Evolutionary conservation across 2,113 vertebrate genomes (phyloP).

Genomic region (Dicaeum eximium): DNA sequence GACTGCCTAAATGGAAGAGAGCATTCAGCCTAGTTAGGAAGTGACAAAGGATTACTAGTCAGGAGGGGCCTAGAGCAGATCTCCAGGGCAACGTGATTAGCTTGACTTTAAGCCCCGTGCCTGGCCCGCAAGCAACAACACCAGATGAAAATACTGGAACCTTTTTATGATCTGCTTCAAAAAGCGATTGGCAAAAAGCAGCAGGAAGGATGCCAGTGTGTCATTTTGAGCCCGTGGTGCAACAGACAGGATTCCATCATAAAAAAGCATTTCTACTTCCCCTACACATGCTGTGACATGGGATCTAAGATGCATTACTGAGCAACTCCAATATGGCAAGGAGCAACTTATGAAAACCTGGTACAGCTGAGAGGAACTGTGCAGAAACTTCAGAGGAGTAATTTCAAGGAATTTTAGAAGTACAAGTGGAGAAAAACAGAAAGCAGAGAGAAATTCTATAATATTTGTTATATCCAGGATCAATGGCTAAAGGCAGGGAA

Average conservation of each 20-base stretch:
- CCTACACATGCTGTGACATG: neutral
- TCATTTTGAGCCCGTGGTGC: neutral
- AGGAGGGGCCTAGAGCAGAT: neutral
- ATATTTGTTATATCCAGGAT: neutral
- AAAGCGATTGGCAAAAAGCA: neutral
- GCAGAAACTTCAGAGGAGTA: neutral
- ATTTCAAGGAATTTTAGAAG: neutral
- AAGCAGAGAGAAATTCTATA: neutral
- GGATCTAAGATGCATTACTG: neutral
- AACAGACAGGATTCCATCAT: neutral
- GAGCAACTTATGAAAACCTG: neutral
- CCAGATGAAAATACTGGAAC: neutral
- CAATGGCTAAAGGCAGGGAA: neutral
- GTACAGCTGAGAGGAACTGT: neutral
- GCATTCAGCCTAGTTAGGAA: neutral
- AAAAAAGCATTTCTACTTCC: neutral
- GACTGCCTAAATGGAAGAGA: neutral
- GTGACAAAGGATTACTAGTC: constrained; percentile 5
- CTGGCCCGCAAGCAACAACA: neutral
- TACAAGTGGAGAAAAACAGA: neutral
- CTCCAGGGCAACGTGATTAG: constrained; percentile 21
- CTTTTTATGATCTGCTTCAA: neutral
- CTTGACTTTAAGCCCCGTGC: neutral
- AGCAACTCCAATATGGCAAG: neutral
- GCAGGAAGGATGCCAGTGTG: neutral